Evolutionary conservation across 2,888 invertebrate genomes (phyloP).

Genomic region (Argyresthia albistria): DNA sequence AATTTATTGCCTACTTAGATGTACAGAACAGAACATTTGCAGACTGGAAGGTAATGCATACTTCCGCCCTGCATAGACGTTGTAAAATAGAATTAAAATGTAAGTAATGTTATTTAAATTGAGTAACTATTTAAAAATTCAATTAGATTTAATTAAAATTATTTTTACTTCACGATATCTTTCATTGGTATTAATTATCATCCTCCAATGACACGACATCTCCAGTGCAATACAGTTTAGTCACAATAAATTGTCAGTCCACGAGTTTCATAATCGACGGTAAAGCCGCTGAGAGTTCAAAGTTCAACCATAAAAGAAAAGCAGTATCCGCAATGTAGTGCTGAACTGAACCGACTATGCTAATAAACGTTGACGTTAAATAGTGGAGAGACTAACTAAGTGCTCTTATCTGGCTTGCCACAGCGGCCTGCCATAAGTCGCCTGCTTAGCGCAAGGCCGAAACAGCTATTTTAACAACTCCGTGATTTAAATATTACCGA

Average conservation of each 20-base stretch:
- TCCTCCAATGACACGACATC: too few species aligned
- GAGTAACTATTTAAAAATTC: neutral
- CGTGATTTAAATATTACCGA: too few species aligned
- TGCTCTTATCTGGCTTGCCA: neutral
- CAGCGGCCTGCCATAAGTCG: neutral
- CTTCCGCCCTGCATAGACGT: too few species aligned
- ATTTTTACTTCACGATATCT: too few species aligned
- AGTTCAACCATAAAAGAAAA: too few species aligned
- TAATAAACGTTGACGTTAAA: neutral
- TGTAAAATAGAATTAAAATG: neutral
- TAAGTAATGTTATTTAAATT: neutral
- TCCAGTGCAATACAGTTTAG: too few species aligned
- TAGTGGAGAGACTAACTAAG: neutral
- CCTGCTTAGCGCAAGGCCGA: neutral
- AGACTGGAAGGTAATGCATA: too few species aligned
- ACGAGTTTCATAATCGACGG: too few species aligned
- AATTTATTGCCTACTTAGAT: neutral
- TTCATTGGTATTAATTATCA: too few species aligned
- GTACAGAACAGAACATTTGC: neutral
- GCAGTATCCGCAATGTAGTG: neutral
- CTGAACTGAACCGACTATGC: neutral
- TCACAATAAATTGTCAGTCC: too few species aligned
- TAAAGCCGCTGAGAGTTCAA: too few species aligned
- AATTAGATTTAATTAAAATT: neutral
- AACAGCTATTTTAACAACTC: too few species aligned